phyloP scores from a whole-genome alignment of 1,140 invertebrate species.

The Brachionus calyciflorus region DNA sequence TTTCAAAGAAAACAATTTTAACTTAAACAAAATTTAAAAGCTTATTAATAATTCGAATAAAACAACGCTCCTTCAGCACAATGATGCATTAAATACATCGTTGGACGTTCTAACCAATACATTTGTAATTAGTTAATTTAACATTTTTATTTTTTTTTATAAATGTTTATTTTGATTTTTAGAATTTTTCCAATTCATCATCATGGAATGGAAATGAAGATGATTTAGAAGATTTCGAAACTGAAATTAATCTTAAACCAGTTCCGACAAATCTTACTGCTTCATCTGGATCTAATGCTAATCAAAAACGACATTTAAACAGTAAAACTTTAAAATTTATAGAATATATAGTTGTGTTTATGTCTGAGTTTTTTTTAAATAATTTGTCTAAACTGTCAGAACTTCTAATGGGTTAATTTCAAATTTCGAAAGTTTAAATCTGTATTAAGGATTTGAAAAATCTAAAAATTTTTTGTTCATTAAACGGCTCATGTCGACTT shows the following conservation, averaged over 20 bases:
- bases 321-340: not conserved
- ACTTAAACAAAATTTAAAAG: not conserved
- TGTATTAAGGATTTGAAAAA: no score
- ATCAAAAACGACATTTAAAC: constrained; percentile 42
- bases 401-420: no score
- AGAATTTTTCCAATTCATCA: constrained; percentile 46
- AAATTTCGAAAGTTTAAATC: no score
- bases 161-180: not conserved
- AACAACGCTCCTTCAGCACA: constrained; percentile 17
- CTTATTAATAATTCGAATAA: constrained; percentile 31
- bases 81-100: constrained; percentile 24
- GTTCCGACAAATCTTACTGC: constrained; percentile 18
- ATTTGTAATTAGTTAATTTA: not conserved
- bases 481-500: no score
- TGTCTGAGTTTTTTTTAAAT: no score
- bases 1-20: not conserved
- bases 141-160: not conserved
- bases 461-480: no score
- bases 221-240: constrained; percentile 43
- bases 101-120: constrained; percentile 22
- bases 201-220: constrained; percentile 46
- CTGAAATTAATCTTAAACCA: constrained; percentile 41
- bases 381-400: no score
- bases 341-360: no score
- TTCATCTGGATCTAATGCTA: not conserved